Evolutionary conservation across 2,113 vertebrate genomes (phyloP).

Genomic region (Neofelis nebulosa): DNA sequence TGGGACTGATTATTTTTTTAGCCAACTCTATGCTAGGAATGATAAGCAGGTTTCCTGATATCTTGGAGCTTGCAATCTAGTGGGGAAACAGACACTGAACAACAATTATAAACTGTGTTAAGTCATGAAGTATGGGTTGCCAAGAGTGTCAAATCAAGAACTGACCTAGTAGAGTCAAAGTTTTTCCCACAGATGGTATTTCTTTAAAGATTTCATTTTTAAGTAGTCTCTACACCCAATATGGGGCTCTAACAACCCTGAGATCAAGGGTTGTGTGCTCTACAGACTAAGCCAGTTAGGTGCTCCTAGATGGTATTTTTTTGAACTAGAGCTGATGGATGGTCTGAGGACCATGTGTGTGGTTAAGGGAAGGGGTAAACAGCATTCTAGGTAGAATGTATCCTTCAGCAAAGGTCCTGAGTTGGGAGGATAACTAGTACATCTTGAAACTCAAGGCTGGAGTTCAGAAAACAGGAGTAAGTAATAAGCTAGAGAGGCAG

Average conservation of each 20-base stretch:
- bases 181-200: neutral
- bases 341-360: neutral
- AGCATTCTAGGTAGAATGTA: neutral
- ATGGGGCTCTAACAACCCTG: neutral
- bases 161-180: neutral
- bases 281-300: neutral
- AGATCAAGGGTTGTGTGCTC: neutral
- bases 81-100: neutral
- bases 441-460: neutral
- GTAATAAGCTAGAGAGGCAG: neutral
- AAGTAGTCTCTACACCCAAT: neutral
- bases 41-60: slow-evolving; percentile 8
- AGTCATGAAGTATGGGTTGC: neutral
- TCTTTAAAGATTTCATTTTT: neutral
- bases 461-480: neutral
- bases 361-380: neutral
- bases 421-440: neutral
- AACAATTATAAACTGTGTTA: slow-evolving; percentile 14
- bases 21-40: neutral
- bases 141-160: neutral
- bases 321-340: neutral
- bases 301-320: neutral
- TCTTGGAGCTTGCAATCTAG: slow-evolving; percentile 4
- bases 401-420: neutral
- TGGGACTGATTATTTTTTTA: neutral